phyloP scores from a whole-genome alignment of 1,140 invertebrate genomes.

The Drosophila obscura region DNA sequence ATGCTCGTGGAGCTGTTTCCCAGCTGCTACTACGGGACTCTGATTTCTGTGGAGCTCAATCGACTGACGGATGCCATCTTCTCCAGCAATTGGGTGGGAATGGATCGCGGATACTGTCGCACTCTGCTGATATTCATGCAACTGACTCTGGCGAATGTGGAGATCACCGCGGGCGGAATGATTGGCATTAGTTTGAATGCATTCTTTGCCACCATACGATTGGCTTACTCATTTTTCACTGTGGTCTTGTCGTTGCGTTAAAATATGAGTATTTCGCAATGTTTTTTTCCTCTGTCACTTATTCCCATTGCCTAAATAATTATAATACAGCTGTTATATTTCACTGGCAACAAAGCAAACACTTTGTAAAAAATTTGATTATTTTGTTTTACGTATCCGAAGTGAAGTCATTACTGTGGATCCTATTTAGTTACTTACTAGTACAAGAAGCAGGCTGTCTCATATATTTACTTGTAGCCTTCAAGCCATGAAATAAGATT shows the following conservation, averaged over 20 bases:
- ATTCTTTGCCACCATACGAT: constrained; percentile 36
- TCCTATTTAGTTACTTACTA: no score
- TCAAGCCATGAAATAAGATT: no score
- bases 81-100: constrained; percentile 36
- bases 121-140: constrained; percentile 30
- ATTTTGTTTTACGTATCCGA: no score
- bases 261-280: no score
- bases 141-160: constrained; percentile 21
- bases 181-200: constrained; percentile 40
- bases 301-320: no score
- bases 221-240: constrained; percentile 32
- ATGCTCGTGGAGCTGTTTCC: constrained; percentile 44
- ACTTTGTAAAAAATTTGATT: no score
- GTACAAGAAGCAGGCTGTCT: no score
- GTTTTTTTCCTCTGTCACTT: no score
- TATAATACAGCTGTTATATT: no score
- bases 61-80: constrained; percentile 33
- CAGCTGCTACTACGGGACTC: constrained; percentile 37
- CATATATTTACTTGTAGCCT: no score
- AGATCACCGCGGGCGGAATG: constrained; percentile 31
- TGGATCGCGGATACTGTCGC: constrained; percentile 25
- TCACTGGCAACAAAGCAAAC: no score
- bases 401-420: no score
- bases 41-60: constrained; percentile 32
- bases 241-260: constrained; percentile 41